Evolutionary conservation across 2,888 invertebrate genomes (phyloP).

Genomic region (Melitaea athalia): DNA sequence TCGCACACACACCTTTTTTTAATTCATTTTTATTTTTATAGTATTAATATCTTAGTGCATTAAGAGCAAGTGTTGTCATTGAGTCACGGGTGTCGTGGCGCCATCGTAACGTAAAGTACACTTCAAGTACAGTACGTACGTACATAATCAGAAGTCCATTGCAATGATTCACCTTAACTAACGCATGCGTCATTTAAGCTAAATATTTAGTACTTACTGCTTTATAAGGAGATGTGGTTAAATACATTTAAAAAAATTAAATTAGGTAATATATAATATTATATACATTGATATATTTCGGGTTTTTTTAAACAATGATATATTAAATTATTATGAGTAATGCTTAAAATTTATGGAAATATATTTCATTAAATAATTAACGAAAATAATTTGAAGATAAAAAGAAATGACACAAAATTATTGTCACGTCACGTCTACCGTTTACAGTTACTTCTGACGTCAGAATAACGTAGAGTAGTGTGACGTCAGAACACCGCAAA

Average conservation of each 20-base stretch:
- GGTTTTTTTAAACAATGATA: too few species aligned
- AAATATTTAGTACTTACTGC: background rate
- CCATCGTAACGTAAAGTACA: conserved; percentile 10
- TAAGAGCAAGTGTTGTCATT: background rate
- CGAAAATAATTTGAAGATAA: too few species aligned
- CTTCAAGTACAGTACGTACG: conserved; percentile 14
- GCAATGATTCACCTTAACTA: conserved; percentile 27
- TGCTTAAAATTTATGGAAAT: too few species aligned
- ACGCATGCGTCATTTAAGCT: conserved; percentile 18
- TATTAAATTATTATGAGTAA: too few species aligned
- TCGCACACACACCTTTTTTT: too few species aligned
- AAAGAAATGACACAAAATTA: too few species aligned
- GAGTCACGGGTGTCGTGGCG: background rate
- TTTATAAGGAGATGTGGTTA: background rate
- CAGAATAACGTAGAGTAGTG: background rate
- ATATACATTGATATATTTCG: too few species aligned
- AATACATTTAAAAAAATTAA: background rate
- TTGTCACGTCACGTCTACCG: background rate
- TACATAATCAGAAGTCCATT: conserved; percentile 22
- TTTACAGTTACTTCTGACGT: background rate
- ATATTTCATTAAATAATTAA: too few species aligned
- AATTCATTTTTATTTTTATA: too few species aligned
- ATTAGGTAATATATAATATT: background rate
- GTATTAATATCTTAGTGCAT: too few species aligned
- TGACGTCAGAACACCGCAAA: conserved; percentile 1